A percentile compares a stretch with the other conserved stretches of the same genome.
These are phyloP conservation scores for Perca schrenkii DNA, from an alignment of 2,113 vertebrate species.

Conservation along the genomic window DNA sequence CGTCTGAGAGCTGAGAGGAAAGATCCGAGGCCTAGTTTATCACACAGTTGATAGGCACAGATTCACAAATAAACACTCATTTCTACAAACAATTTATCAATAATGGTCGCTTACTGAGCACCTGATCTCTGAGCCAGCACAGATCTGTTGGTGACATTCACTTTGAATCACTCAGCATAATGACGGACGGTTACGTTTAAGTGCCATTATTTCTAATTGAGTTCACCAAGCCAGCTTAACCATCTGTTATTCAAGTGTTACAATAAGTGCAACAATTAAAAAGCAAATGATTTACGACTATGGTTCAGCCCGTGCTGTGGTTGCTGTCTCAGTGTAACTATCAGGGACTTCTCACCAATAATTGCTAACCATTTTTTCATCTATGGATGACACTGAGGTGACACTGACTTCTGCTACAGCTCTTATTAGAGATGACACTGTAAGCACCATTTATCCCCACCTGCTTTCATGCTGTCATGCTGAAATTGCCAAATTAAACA, in stretches of 20 bases:
- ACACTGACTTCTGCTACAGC: neutral
- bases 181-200: neutral
- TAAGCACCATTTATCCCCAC: neutral
- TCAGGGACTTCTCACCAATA: neutral
- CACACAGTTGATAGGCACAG: neutral
- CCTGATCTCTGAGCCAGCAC: neutral
- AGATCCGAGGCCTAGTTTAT: slow-evolving; percentile 9
- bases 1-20: neutral
- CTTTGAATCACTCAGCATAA: slow-evolving; percentile 1
- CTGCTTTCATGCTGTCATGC: too few relatives aligned
- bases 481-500: neutral
- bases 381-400: neutral
- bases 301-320: neutral
- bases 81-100: neutral
- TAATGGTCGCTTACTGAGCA: neutral
- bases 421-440: neutral
- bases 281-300: neutral
- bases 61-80: neutral
- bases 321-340: neutral
- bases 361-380: neutral
- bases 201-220: neutral
- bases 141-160: neutral
- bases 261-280: neutral
- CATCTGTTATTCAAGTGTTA: neutral
- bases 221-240: neutral